Evolutionary conservation across 2,797 vertebrate genomes (phyloP), one percentile per base, ranked within the genome.

Genomic region (Centroberyx gerrardi): DNA sequence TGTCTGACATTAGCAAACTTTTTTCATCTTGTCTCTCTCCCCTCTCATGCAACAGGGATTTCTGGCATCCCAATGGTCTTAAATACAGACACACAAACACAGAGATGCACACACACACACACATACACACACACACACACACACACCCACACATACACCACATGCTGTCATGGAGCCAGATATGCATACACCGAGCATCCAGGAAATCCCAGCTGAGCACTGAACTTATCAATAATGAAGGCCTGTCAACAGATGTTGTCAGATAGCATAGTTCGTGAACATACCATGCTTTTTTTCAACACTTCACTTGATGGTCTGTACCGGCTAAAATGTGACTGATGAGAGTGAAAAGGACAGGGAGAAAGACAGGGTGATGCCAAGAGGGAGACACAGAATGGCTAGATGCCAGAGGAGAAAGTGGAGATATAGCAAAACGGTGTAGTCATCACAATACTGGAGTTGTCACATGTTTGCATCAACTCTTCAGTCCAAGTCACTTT

Each of bases 1-100:
- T 12, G 27, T 61, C 36, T 69, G 40, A 85, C 71, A 81, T 84
- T 29, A 46, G 49, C 56, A 76, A 78, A 78, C 28, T 49, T 82
- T 68, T 68, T 86, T 76, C 51, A 61, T 83, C 68, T 85, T 71
- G 73, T 72, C 82, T 83, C 80, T 83, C 49, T 80, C 28, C 28
- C 53, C 69, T 92, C 51, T 44, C 85, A 88, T 81, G 85, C 85
- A 85, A 88, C 46, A 12, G 85, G 81, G 90, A 87, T 54, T 85
- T 74, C 63, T 66, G 29, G 58, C 62, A 60, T 85, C 86, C 78
- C 86, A 86, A n/a, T 71, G 83, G 85, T 89, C 86, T 88, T 89
- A 88, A 90, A 91, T 81, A 84, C 72, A 83, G 65, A 36, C 28
- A 76, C 65, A 68, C 54, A 22, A 3, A 15, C 48, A 63, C 17